Conservation (phyloP, 2,113 vertebrate genomes). For the Pituophis catenifer region DNA sequence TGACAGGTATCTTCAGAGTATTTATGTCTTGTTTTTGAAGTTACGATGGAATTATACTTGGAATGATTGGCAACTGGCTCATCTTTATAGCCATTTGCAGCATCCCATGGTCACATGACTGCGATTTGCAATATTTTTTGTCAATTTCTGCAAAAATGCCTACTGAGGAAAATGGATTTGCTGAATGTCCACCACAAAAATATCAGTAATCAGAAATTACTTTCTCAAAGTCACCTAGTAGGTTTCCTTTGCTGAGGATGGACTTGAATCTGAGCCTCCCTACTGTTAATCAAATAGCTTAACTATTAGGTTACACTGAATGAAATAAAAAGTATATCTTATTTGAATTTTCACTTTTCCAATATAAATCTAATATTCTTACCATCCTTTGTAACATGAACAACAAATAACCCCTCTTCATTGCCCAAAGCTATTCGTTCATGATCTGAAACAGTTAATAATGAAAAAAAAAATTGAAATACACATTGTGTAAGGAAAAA, state of each 20-base stretch:
- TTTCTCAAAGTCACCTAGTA: background rate
- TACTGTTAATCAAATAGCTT: background rate
- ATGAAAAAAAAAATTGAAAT: background rate
- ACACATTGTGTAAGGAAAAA: slow-evolving; percentile 17
- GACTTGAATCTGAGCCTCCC: background rate
- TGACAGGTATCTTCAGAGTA: background rate
- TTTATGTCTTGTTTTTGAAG: background rate
- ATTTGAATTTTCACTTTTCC: slow-evolving; percentile 24
- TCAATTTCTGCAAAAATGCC: background rate
- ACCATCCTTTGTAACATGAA: slow-evolving; percentile 98
- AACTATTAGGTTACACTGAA: background rate
- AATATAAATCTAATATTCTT: slow-evolving; percentile 59
- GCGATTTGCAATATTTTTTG: background rate
- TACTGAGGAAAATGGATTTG: no score
- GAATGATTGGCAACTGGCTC: background rate
- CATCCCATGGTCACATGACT: background rate
- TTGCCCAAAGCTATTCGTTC: slow-evolving; percentile 95
- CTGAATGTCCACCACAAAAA: no score
- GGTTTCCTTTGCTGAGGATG: background rate
- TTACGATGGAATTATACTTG: background rate
- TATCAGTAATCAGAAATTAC: background rate
- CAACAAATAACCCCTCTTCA: slow-evolving; percentile 94
- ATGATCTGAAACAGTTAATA: slow-evolving; percentile 79
- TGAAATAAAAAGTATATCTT: background rate
- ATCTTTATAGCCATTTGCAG: background rate